A percentile compares a stretch with the other conserved stretches of the same genome.
Conservation (phyloP, 1,140 invertebrate species). For the Drosophila albomicans region DNA sequence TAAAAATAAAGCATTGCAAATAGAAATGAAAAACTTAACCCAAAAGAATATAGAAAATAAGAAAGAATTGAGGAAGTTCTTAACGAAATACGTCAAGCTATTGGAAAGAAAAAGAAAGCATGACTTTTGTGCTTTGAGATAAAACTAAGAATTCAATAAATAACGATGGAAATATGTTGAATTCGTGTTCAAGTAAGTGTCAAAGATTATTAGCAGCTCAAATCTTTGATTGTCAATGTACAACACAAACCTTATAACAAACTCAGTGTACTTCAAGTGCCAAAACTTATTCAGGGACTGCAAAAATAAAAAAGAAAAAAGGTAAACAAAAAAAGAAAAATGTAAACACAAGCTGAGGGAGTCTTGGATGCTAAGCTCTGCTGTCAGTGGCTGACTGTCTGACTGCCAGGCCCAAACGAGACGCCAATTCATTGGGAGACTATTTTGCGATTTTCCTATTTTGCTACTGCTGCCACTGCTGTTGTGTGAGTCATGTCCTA, state of each 20-base stretch:
- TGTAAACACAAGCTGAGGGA: slow-evolving; percentile 48
- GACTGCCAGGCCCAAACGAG: slow-evolving; percentile 40
- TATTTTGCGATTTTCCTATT: neutral
- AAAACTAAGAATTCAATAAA: too few relatives aligned
- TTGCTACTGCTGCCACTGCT: slow-evolving; percentile 52
- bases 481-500: slow-evolving; percentile 68
- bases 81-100: too few relatives aligned
- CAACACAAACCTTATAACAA: neutral
- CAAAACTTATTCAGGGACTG: slow-evolving; percentile 13
- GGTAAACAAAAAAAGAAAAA: slow-evolving; percentile 13
- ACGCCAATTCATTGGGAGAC: slow-evolving; percentile 44
- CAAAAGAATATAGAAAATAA: too few relatives aligned
- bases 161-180: too few relatives aligned
- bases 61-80: too few relatives aligned
- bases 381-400: slow-evolving; percentile 45
- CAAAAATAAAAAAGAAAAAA: slow-evolving; percentile 2
- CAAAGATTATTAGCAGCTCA: too few relatives aligned
- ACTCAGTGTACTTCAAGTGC: neutral
- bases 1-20: too few relatives aligned
- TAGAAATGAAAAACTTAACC: too few relatives aligned
- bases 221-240: too few relatives aligned
- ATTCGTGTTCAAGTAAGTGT: too few relatives aligned
- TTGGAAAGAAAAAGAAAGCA: too few relatives aligned
- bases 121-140: too few relatives aligned
- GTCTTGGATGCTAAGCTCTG: slow-evolving; percentile 52